Conservation (phyloP, 2,113 vertebrate species). For the Malaclemys terrapin region DNA sequence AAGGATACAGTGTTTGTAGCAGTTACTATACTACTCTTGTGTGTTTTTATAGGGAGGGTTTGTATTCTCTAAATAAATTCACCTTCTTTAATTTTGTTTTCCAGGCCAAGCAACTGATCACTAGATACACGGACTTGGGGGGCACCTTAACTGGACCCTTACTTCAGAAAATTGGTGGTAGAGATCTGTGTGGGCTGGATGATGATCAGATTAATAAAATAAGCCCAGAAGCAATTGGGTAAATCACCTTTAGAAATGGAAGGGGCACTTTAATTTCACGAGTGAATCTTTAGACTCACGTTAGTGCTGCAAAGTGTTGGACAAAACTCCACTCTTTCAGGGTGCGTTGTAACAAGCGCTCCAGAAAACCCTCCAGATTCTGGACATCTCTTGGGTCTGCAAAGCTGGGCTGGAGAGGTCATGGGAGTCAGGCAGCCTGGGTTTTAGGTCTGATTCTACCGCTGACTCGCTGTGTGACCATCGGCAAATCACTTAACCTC, state of each 20-base stretch:
- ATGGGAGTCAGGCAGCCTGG: neutral
- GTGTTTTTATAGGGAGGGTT: rapidly evolving
- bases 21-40: rapidly evolving
- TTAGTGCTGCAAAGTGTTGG: neutral
- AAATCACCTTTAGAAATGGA: rapidly evolving
- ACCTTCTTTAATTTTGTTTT: rapidly evolving
- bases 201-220: constrained; percentile 55
- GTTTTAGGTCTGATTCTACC: no score
- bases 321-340: rapidly evolving
- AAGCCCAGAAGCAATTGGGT: constrained; percentile 47
- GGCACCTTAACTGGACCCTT: constrained; percentile 57
- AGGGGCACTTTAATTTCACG: neutral
- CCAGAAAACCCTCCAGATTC: neutral
- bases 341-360: neutral
- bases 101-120: constrained; percentile 57
- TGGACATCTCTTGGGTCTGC: neutral
- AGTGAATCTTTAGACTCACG: neutral
- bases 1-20: neutral
- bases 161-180: constrained; percentile 40
- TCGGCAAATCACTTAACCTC: neutral
- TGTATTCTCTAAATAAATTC: neutral
- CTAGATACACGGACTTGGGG: constrained; percentile 55
- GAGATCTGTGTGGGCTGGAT: constrained; percentile 68
- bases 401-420: rapidly evolving
- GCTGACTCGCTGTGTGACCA: neutral